phyloP scores from a whole-genome alignment of 2,888 invertebrate genomes.

The Limenitis camilla region DNA sequence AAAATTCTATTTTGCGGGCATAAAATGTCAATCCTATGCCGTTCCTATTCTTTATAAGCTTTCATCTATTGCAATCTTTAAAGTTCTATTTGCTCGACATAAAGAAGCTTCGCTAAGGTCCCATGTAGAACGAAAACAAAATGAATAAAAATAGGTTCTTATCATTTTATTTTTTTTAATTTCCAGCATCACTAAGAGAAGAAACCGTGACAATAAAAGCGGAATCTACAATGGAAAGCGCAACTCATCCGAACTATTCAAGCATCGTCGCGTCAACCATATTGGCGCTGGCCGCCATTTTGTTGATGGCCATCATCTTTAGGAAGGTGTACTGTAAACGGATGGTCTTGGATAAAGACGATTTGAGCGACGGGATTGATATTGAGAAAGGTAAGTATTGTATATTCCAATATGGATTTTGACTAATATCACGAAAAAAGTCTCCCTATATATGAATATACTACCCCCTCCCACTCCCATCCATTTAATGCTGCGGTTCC shows the following conservation, averaged over 20 bases:
- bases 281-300: constrained; percentile 39
- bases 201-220: constrained; percentile 56
- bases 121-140: too few species aligned
- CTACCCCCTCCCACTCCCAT: too few species aligned
- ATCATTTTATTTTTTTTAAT: not conserved
- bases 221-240: constrained; percentile 48
- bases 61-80: too few species aligned
- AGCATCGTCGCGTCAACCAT: constrained; percentile 42
- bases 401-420: not conserved
- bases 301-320: constrained; percentile 43
- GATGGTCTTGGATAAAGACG: constrained; percentile 32
- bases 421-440: too few species aligned
- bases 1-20: too few species aligned
- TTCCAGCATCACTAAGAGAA: constrained; percentile 47
- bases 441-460: too few species aligned
- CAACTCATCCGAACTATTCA: constrained; percentile 36
- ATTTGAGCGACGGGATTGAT: constrained; percentile 36
- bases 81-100: not conserved
- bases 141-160: not conserved
- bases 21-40: too few species aligned
- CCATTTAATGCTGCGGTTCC: too few species aligned
- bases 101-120: too few species aligned
- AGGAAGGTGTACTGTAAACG: constrained; percentile 45
- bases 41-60: too few species aligned
- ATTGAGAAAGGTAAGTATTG: constrained; percentile 49